Conservation (phyloP, 1,140 invertebrate genomes). For the Drosophila tsacasi region DNA sequence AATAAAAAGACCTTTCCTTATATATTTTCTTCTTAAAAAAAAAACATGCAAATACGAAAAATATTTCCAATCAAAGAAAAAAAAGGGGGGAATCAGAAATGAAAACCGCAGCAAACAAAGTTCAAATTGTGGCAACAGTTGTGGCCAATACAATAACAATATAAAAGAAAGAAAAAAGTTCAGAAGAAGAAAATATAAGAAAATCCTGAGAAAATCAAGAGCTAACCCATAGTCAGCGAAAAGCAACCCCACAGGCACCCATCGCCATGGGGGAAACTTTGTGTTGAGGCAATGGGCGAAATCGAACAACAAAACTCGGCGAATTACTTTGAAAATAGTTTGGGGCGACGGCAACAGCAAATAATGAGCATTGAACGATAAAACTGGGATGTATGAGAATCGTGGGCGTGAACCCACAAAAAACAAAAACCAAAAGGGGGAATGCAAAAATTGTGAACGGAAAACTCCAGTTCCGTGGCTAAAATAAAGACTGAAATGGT, state of each 20-base stretch:
- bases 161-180: slow-evolving; percentile 51
- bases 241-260: slow-evolving; percentile 17
- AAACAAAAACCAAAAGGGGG: slow-evolving; percentile 27
- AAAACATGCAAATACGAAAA: slow-evolving; percentile 42
- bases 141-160: slow-evolving; percentile 64
- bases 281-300: slow-evolving; percentile 25
- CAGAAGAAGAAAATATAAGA: slow-evolving; percentile 20
- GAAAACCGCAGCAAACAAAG: slow-evolving; percentile 61
- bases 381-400: slow-evolving; percentile 38
- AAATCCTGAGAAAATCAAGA: slow-evolving; percentile 36
- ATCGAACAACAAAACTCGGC: slow-evolving; percentile 71
- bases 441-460: slow-evolving; percentile 45
- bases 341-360: slow-evolving; percentile 46
- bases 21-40: neutral
- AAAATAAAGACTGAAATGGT: slow-evolving; percentile 43
- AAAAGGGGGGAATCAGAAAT: slow-evolving; percentile 31
- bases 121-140: slow-evolving; percentile 69
- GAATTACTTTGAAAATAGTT: slow-evolving; percentile 76
- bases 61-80: slow-evolving; percentile 46
- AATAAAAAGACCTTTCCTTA: slow-evolving; percentile 6
- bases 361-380: slow-evolving; percentile 72
- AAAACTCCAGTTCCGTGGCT: slow-evolving; percentile 31
- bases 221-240: slow-evolving; percentile 14
- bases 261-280: slow-evolving; percentile 34
- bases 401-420: slow-evolving; percentile 34